Conservation (phyloP, 2,113 vertebrate species). For the Marcusenius ussheri region DNA sequence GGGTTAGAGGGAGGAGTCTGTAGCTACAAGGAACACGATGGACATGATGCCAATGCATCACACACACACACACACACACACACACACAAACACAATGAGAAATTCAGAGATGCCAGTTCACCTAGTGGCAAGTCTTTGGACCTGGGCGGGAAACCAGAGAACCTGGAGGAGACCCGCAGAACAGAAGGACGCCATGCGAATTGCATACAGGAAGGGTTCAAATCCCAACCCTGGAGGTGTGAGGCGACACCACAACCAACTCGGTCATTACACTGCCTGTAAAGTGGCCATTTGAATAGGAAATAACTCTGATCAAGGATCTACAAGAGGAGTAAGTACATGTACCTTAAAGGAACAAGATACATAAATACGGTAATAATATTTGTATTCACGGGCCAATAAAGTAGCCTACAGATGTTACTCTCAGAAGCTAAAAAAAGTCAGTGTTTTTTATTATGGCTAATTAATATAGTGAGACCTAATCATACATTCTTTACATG, state of each 20-base stretch:
- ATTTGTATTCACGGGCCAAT: not conserved
- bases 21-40: not conserved
- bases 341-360: not conserved
- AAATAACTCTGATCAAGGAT: not conserved
- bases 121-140: not conserved
- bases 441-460: not conserved
- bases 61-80: not conserved
- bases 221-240: not conserved
- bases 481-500: not conserved
- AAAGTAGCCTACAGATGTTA: not conserved
- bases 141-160: not conserved
- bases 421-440: not conserved
- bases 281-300: not conserved
- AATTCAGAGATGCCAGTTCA: not conserved
- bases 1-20: slow-evolving; percentile 1
- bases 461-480: not conserved
- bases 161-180: not conserved
- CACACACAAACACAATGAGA: not conserved
- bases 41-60: slow-evolving; percentile 3
- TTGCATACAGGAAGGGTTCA: not conserved
- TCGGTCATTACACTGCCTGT: not conserved
- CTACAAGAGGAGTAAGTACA: not conserved
- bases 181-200: not conserved
- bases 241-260: not conserved
- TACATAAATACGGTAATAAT: not conserved